Conservation (phyloP, 2,113 vertebrate species). For the Charadrius vociferus region DNA sequence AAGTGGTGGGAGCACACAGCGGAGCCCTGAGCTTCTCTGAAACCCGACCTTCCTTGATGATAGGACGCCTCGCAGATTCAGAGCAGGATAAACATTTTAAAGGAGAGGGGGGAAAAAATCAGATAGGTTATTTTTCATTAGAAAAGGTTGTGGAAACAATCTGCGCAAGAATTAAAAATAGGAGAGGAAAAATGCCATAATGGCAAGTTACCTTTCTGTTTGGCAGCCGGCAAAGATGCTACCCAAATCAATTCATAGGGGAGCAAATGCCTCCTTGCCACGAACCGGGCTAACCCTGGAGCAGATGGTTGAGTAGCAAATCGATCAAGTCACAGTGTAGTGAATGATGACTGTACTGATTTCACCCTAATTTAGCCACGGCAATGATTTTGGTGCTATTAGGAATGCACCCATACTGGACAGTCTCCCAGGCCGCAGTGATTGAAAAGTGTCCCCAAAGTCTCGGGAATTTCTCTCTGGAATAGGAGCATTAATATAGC, state of each 20-base stretch:
- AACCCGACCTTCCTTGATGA: slow-evolving; percentile 29
- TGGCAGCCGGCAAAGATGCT: neutral
- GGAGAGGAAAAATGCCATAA: neutral
- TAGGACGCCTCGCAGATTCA: neutral
- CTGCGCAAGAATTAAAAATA: neutral
- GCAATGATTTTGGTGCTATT: neutral
- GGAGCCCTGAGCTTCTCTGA: neutral
- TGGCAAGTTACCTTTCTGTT: neutral
- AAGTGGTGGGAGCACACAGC: slow-evolving; percentile 15
- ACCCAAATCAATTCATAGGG: neutral
- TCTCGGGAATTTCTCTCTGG: neutral
- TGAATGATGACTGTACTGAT: neutral
- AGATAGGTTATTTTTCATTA: slow-evolving; percentile 2
- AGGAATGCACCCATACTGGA: neutral
- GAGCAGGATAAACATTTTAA: slow-evolving; percentile 36
- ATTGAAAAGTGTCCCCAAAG: neutral
- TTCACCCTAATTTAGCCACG: neutral
- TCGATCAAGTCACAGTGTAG: neutral
- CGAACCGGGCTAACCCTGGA: neutral
- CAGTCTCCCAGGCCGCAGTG: neutral
- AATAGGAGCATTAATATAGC: neutral
- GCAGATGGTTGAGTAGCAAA: neutral
- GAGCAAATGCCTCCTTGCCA: neutral
- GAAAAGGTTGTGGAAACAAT: neutral
- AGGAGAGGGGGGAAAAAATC: slow-evolving; percentile 11